Percentiles rank a stretch among this genome's conserved stretches.
Evolutionary conservation across 1,140 invertebrate species (phyloP).

Genomic region (Manduca sexta): DNA sequence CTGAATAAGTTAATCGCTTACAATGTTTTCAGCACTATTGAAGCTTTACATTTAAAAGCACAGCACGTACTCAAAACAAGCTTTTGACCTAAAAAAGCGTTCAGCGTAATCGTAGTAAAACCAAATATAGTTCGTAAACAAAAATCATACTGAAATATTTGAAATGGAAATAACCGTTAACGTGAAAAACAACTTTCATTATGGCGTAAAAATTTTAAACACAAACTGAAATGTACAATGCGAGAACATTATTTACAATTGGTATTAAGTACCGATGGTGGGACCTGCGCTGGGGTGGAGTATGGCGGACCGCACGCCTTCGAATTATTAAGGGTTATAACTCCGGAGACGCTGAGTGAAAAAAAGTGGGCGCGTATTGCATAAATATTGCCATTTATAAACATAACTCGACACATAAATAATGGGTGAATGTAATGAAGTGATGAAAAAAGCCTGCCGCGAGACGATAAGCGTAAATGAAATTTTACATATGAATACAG

Average conservation of each 20-base stretch:
- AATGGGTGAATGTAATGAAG: slow-evolving; percentile 2
- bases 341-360: slow-evolving; percentile 16
- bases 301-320: background rate
- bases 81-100: no score
- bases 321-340: slow-evolving; percentile 17
- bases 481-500: no score
- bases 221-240: slow-evolving; percentile 4
- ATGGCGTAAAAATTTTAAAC: background rate
- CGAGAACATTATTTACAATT: slow-evolving; percentile 17
- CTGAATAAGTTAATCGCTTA: no score
- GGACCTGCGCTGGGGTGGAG: background rate
- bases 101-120: no score
- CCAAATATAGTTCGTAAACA: no score
- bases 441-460: slow-evolving; percentile 1
- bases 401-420: slow-evolving; percentile 8
- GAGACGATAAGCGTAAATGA: no score
- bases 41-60: no score
- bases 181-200: background rate
- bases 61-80: no score
- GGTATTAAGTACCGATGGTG: background rate
- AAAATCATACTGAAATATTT: no score
- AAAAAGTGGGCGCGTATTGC: slow-evolving; percentile 15
- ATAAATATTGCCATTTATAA: slow-evolving; percentile 11
- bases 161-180: no score
- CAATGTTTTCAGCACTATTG: no score